These are phyloP conservation scores for Hemiscyllium ocellatum DNA, from an alignment of 2,113 vertebrate species.

Conservation along the genomic window DNA sequence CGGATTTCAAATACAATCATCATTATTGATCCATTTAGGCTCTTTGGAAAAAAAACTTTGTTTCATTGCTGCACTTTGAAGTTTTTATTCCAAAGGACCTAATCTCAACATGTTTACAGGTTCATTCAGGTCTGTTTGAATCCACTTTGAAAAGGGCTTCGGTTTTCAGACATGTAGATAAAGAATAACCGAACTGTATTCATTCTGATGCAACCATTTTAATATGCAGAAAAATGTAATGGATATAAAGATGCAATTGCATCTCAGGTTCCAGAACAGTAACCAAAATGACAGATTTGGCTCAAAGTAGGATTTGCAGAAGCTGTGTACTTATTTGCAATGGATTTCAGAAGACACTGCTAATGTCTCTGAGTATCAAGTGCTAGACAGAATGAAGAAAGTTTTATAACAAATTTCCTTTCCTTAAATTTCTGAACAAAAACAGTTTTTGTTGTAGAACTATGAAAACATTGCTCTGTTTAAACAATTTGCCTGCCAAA, in stretches of 20 bases:
- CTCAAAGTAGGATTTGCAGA: not conserved
- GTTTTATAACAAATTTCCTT: not conserved
- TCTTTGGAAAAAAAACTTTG: too few relatives aligned
- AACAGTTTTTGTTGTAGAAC: not conserved
- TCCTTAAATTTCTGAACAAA: not conserved
- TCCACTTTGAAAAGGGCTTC: too few relatives aligned
- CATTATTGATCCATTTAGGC: too few relatives aligned
- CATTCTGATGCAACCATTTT: not conserved
- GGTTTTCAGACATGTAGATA: too few relatives aligned
- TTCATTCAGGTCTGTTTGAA: too few relatives aligned
- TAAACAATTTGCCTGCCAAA: not conserved
- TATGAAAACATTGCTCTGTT: constrained; percentile 1
- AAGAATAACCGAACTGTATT: too few relatives aligned
- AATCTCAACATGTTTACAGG: too few relatives aligned
- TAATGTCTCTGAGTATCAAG: too few relatives aligned
- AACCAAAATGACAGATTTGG: not conserved
- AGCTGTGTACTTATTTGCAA: not conserved
- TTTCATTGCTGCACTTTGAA: too few relatives aligned
- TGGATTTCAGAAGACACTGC: not conserved
- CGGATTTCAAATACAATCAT: too few relatives aligned
- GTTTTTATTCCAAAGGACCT: too few relatives aligned
- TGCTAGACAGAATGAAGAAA: not conserved
- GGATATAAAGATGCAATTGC: not conserved
- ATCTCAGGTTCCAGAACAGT: not conserved
- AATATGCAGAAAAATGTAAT: not conserved